A percentile compares a stretch with the other conserved stretches of the same genome.
phyloP scores from a whole-genome alignment of 1,140 invertebrate species.

The Aphelenchoides besseyi region DNA sequence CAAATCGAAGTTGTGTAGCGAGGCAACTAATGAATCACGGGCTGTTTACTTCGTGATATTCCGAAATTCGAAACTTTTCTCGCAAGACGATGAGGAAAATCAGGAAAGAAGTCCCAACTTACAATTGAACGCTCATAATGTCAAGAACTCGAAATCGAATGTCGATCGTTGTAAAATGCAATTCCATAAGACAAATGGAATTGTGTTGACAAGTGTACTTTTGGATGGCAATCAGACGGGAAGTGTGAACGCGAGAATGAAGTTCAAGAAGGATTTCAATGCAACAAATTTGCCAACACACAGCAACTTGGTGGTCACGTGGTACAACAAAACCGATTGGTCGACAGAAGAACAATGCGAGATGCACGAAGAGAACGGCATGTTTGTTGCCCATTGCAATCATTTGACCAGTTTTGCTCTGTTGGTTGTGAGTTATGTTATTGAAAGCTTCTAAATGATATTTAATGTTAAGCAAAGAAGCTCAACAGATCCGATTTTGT shows the following conservation, averaged over 20 bases:
- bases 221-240: neutral
- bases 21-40: neutral
- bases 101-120: neutral
- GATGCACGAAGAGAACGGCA: neutral
- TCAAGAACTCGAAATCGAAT: neutral
- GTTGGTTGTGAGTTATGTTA: neutral
- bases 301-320: neutral
- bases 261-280: neutral
- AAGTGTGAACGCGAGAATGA: neutral
- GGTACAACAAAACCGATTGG: neutral
- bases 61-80: constrained; percentile 4
- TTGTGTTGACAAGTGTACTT: neutral
- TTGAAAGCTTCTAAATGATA: neutral
- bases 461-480: neutral
- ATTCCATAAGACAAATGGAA: neutral
- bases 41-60: neutral
- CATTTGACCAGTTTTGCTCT: neutral
- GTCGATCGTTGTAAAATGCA: neutral
- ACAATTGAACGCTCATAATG: neutral
- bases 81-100: neutral
- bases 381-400: neutral
- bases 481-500: neutral
- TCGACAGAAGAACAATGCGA: neutral
- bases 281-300: neutral
- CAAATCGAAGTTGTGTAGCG: neutral